phyloP scores from a whole-genome alignment of 2,888 invertebrate genomes.

The Liposcelis brunnea region DNA sequence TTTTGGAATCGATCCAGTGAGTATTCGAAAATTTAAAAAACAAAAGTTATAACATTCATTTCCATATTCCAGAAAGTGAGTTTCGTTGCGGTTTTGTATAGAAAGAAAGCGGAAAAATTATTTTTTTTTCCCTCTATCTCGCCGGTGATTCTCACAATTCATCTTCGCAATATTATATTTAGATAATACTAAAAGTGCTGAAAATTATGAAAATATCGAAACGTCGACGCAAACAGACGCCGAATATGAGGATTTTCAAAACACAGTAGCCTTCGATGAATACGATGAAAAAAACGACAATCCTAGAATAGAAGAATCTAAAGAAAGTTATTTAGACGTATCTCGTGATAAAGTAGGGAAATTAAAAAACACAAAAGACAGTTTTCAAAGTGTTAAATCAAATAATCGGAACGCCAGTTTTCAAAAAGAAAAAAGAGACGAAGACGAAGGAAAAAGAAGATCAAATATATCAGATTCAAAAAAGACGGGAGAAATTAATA shows the following conservation, averaged over 20 bases:
- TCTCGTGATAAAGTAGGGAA: background rate
- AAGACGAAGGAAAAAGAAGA: background rate
- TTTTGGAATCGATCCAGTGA: too few species aligned
- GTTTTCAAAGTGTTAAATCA: conserved; percentile 3
- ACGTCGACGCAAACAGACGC: background rate
- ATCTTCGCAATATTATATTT: background rate
- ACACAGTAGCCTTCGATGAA: conserved; percentile 3
- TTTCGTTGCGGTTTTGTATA: too few species aligned
- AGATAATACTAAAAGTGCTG: background rate
- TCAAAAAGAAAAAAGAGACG: conserved; percentile 1
- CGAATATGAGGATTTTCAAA: conserved; percentile 1
- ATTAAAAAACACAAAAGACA: background rate
- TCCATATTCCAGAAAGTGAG: too few species aligned
- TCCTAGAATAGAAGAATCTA: background rate
- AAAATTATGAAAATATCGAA: background rate
- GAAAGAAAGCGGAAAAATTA: background rate
- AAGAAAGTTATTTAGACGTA: background rate
- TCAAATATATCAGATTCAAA: background rate
- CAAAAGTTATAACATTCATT: too few species aligned
- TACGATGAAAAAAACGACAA: conserved; percentile 1
- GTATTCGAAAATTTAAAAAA: too few species aligned
- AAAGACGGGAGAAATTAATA: background rate
- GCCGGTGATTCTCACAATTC: background rate
- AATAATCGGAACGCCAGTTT: background rate
- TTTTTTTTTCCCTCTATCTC: background rate